Base-by-base conservation (phyloP, 2,797 vertebrate genomes). In the Taeniopygia guttata region DNA sequence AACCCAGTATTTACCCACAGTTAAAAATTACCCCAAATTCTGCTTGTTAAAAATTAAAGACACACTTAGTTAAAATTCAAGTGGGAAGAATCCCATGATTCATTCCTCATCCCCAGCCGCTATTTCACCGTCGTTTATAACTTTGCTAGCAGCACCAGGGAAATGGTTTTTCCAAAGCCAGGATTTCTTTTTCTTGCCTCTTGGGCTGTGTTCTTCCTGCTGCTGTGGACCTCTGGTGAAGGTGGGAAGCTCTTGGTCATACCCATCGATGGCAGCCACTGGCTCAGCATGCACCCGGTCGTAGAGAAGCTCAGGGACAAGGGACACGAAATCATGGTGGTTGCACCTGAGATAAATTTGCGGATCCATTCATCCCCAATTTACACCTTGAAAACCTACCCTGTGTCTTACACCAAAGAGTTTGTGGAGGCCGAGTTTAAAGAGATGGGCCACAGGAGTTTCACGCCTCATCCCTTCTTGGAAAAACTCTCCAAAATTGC, bases 261-360 rank as follows among this genome's bases (percentile, higher is more conserved):
- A 14, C 98, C 98, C 5, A 95, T 98, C 29, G 98, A 99, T 38
- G 98, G 99, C 64, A 99, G 99, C 88, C 99, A 98, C 62, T 99
- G 99, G 99, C 89, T 98, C 38, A 98, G 97, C 40, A 84, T 98
- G 11, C 97, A 89, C 7, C 96, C 94, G 0, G 36, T 98, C 4
- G 42, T 98, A 63, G 97, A 98, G 82, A 97, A 94, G 84, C 96
- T 99, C 95, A 95, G 96, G 20, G 97, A 96, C 16, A 98, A 96
- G 82, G 99, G 99, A 48, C 99, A 99, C 13, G 89, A 95, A 10
- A 91, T 98, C 2, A 97, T 98, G 4, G 98, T 98, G 32, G 27
- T 99, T 17, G 98, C 98, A 0, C 98, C 99, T 1, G 98, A 98
- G 12, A 23, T 96, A 45, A 98, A 74, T 26, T 1, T 98, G 8